phyloP scores from a whole-genome alignment of 2,113 vertebrate genomes.

The Phalacrocorax pelagicus region DNA sequence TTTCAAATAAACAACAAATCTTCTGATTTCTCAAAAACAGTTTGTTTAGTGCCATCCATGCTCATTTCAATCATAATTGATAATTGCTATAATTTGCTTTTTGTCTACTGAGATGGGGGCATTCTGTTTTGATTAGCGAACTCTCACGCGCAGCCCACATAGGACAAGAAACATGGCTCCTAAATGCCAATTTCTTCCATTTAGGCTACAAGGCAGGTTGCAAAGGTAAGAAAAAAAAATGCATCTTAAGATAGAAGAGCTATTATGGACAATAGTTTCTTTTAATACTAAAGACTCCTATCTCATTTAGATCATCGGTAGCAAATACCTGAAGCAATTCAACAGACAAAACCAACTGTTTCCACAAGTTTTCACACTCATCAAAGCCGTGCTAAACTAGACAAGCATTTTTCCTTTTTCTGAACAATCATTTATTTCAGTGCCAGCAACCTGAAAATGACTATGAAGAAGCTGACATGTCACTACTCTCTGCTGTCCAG shows the following conservation, averaged over 20 bases:
- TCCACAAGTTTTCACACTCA: neutral
- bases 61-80: neutral
- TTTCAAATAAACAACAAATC: neutral
- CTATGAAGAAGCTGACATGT: neutral
- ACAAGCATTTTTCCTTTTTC: neutral
- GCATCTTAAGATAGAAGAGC: neutral
- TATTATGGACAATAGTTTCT: neutral
- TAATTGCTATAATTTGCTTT: neutral
- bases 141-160: neutral
- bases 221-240: neutral
- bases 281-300: neutral
- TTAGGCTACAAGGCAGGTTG: neutral
- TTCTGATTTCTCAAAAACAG: neutral
- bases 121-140: neutral
- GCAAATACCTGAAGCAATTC: neutral
- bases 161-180: neutral
- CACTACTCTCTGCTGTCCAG: neutral
- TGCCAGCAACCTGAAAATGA: neutral
- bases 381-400: neutral
- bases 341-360: neutral
- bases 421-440: neutral
- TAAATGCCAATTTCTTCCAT: neutral
- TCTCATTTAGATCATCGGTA: neutral
- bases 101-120: neutral
- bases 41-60: neutral